Evolutionary conservation across 2,113 vertebrate species (phyloP), one percentile per base, ranked within the genome.

Genomic region (Callipepla squamata): DNA sequence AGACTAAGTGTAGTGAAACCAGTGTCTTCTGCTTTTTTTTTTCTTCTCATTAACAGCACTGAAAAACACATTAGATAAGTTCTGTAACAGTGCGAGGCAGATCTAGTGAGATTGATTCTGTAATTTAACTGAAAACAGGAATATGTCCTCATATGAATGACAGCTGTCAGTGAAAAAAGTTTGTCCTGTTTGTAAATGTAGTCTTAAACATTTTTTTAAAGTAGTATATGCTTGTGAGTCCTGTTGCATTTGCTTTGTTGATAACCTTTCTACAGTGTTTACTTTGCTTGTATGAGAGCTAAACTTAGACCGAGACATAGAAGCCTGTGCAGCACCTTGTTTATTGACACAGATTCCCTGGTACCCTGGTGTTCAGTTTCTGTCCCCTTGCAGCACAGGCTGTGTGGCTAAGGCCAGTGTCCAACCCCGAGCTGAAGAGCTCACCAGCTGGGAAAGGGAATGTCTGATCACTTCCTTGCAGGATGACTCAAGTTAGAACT

Each of bases 311-410:
- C 0, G 13, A 74, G 91, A 78, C 89, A 89, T 28, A 51, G 91
- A 94, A 94, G 80, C 91, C 81, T 82, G 85, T n/a, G 44, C 42
- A 91, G 79, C 81, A 89, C 75, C 84, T 76, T 95, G 87, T 96
- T 96, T 96, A 89, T 96, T 67, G 84, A 80, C 55, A 47, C 63
- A 42, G 68, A 58, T 87, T 87, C 92, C 85, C 81, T 79, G 59
- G n/a, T 47, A 4, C 7, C n/a, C 44, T 44, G 91, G 92, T 93
- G 93, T 94, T 92, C 0, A 1, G 51, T 94, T 96, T 93, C 89
- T 85, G 67, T 42, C 63, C 80, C n/a, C 53, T 32, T 16, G 34
- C 36, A 61, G 80, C 40, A 30, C 65, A 28, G 85, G 0, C 9
- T 2, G 62, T 0, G 2, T 20, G 70, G 55, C 83, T 81, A 4